A percentile compares a stretch with the other conserved stretches of the same genome.
Evolutionary conservation across 2,888 invertebrate species (phyloP).

Genomic region (Spatulosminthurus flaviceps): DNA sequence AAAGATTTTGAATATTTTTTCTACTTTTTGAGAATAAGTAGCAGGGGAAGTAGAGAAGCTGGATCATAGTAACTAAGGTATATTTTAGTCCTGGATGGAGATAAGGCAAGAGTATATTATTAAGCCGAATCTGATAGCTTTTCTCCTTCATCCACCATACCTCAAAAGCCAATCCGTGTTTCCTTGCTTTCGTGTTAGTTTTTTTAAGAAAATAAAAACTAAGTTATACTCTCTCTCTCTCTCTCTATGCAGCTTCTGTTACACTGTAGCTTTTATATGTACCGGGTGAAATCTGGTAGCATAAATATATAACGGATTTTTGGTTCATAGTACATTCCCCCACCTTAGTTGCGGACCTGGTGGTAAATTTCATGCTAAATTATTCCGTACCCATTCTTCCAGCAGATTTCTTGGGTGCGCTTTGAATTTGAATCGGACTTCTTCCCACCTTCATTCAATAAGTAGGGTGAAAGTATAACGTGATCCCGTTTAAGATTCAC

Average conservation of each 20-base stretch:
- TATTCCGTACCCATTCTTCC: slow-evolving; percentile 1
- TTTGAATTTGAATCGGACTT: neutral
- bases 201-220: neutral
- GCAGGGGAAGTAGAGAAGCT: no score
- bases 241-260: no score
- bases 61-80: no score
- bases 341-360: neutral
- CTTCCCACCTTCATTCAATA: no score
- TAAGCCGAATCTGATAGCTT: neutral
- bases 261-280: neutral
- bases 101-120: no score
- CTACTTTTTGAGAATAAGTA: no score
- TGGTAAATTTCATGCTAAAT: neutral
- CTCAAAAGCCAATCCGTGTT: slow-evolving; percentile 13
- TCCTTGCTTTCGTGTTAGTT: neutral
- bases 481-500: no score
- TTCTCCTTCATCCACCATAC: neutral
- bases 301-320: no score
- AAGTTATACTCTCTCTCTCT: neutral
- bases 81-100: no score
- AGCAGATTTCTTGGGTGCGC: neutral
- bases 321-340: neutral
- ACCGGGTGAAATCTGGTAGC: neutral
- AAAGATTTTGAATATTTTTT: neutral
- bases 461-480: no score